phyloP scores from a whole-genome alignment of 2,797 vertebrate genomes.

The Epinephelus coioides region DNA sequence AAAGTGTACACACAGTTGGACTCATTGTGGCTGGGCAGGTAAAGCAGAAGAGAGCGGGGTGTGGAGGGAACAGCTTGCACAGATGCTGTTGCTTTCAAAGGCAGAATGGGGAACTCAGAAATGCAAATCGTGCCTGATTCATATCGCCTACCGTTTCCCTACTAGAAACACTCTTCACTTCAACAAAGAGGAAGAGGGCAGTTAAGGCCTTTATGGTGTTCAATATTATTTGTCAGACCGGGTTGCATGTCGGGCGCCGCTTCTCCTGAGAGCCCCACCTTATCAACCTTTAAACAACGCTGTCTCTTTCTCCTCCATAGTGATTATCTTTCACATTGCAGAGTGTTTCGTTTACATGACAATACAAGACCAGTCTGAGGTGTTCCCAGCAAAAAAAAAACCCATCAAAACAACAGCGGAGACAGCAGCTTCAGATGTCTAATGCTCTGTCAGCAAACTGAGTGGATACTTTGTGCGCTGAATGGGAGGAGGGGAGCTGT shows the following conservation, averaged over 20 bases:
- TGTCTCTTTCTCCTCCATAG: not conserved
- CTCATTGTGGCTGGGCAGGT: conserved; percentile 63
- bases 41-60: conserved; percentile 77
- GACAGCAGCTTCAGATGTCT: conserved; percentile 39
- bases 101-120: conserved; percentile 82
- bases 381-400: conserved; percentile 26
- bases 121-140: conserved; percentile 81
- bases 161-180: conserved; percentile 65
- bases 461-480: conserved; percentile 40
- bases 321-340: conserved; percentile 5
- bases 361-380: not conserved
- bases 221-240: not conserved
- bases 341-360: conserved; percentile 21
- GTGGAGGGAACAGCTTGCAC: conserved; percentile 46
- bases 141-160: conserved; percentile 75
- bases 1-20: conserved; percentile 49
- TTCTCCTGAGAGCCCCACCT: conserved; percentile 5
- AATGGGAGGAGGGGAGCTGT: conserved; percentile 22
- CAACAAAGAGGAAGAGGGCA: conserved; percentile 68
- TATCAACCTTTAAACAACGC: not conserved
- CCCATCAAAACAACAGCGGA: conserved; percentile 62
- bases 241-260: not conserved
- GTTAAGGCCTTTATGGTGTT: conserved; percentile 37
- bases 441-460: conserved; percentile 68
- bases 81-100: conserved; percentile 73